These are phyloP conservation scores for Synergus laeviventris DNA, from an alignment of 2,888 invertebrate species.

Conservation along the genomic window DNA sequence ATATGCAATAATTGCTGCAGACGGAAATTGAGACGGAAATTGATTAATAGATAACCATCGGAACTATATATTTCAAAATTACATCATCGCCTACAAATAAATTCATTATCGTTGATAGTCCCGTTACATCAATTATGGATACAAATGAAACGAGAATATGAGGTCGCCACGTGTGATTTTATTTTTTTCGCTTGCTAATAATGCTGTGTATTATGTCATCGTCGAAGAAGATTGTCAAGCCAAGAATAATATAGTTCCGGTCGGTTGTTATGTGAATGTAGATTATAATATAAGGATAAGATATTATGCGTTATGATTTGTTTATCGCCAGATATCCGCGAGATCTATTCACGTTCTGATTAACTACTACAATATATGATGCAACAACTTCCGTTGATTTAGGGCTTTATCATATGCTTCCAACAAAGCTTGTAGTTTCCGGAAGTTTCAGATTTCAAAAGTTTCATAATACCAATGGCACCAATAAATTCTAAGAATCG, in stretches of 20 bases:
- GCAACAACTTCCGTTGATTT: conserved; percentile 7
- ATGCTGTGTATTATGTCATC: conserved; percentile 25
- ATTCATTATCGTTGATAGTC: neutral
- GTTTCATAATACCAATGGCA: neutral
- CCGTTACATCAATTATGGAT: conserved; percentile 1
- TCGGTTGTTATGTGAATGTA: conserved; percentile 18
- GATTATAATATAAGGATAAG: conserved; percentile 30
- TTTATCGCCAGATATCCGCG: conserved; percentile 26
- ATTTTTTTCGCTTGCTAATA: neutral
- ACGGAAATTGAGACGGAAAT: neutral
- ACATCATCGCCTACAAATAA: neutral
- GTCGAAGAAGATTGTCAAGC: conserved; percentile 18
- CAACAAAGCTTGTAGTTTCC: neutral
- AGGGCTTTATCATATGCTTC: conserved; percentile 4
- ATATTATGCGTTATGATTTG: conserved; percentile 25
- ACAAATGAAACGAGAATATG: neutral
- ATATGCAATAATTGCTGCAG: conserved; percentile 6
- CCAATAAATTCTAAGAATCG: neutral
- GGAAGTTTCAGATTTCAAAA: neutral
- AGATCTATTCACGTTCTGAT: conserved; percentile 8
- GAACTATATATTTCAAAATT: neutral
- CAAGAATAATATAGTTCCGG: conserved; percentile 25
- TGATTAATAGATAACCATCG: neutral
- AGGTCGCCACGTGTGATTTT: neutral
- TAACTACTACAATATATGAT: conserved; percentile 2